Evolutionary conservation across 2,113 vertebrate species (phyloP).

Genomic region (Vombatus ursinus): DNA sequence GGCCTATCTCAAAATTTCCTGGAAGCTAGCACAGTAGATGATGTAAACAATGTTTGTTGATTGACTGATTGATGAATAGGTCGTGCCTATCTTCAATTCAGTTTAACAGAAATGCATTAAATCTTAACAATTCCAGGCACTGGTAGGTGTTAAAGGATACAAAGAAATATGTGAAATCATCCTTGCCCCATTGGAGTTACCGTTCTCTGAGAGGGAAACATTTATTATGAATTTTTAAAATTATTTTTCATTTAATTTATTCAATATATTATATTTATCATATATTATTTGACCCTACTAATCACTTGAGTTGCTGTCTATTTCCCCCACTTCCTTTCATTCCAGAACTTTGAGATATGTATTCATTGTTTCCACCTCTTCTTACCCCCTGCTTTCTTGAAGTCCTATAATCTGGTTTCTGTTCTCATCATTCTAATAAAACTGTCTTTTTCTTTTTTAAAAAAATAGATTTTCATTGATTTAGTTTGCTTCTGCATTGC

Average conservation of each 20-base stretch:
- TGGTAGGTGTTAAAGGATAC: neutral
- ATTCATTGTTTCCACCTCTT: neutral
- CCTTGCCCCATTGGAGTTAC: neutral
- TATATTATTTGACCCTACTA: neutral
- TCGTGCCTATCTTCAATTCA: neutral
- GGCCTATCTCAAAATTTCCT: neutral
- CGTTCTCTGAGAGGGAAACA: neutral
- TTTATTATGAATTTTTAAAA: neutral
- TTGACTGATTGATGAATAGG: neutral
- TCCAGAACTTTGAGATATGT: neutral
- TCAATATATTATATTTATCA: neutral
- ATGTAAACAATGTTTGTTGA: neutral
- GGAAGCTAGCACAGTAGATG: neutral
- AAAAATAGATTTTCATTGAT: neutral
- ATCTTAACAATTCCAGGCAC: neutral
- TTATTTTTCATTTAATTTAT: neutral
- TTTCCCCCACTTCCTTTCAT: neutral
- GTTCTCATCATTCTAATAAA: neutral
- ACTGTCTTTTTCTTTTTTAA: neutral
- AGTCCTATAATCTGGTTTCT: neutral
- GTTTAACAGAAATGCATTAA: neutral
- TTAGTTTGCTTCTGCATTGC: neutral
- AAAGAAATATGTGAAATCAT: neutral
- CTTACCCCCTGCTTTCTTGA: neutral
- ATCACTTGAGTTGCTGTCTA: neutral